A percentile compares a stretch with the other conserved stretches of the same genome.
Evolutionary conservation across 2,113 vertebrate species (phyloP).

Genomic region (Hassar affinis): DNA sequence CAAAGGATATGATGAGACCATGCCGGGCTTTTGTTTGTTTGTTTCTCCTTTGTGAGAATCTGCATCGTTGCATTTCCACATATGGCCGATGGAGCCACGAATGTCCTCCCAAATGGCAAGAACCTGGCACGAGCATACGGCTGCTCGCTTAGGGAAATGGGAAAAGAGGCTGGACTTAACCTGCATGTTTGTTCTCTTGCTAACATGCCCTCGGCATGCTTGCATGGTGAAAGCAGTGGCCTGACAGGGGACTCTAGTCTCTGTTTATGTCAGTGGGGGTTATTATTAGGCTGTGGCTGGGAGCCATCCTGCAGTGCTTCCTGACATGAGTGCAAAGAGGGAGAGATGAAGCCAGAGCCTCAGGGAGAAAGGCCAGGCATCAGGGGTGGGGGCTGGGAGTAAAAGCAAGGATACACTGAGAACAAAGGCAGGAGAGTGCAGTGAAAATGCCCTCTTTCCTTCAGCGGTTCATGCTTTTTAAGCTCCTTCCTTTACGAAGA

Average conservation of each 20-base stretch:
- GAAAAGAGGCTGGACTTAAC: conserved; percentile 56
- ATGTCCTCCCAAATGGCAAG: conserved; percentile 4
- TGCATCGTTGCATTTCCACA: conserved; percentile 23
- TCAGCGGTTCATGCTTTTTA: conserved; percentile 24
- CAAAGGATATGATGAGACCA: conserved; percentile 26
- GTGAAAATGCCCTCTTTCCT: conserved; percentile 33
- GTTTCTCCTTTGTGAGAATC: conserved; percentile 36
- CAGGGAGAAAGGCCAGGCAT: conserved; percentile 48
- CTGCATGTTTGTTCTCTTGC: conserved; percentile 26
- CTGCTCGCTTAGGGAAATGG: conserved; percentile 55
- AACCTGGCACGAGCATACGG: conserved; percentile 2
- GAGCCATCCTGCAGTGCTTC: conserved; percentile 59
- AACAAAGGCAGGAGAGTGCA: conserved; percentile 47
- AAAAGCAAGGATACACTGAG: conserved; percentile 41
- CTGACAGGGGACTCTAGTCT: conserved; percentile 67
- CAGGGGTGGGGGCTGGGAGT: conserved; percentile 60
- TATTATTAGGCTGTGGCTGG: conserved; percentile 67
- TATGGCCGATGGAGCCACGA: background rate
- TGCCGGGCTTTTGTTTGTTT: conserved; percentile 4
- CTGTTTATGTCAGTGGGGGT: conserved; percentile 66
- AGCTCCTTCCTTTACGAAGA: conserved; percentile 19
- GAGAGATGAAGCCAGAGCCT: conserved; percentile 41
- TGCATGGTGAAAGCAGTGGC: conserved; percentile 46
- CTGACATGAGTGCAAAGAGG: conserved; percentile 54
- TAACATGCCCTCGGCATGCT: conserved; percentile 33